Base-by-base conservation (phyloP, 2,888 invertebrate species). In the Pyrrhopygopsis socrates region DNA sequence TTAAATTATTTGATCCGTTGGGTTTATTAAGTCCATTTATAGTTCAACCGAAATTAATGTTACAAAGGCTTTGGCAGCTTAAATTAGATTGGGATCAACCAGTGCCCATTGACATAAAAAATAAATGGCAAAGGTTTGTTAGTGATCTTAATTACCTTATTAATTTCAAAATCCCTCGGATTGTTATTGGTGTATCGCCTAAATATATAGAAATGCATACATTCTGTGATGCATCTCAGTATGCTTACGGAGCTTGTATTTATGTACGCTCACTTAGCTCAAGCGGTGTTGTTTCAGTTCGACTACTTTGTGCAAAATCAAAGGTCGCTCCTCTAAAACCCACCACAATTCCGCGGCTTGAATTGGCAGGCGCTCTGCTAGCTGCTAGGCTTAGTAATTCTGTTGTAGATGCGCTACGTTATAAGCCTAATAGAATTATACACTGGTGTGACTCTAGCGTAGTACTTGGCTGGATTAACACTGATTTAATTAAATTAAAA, bases 1-100 rank as follows among this genome's bases (percentile, higher is more conserved):
- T 88, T 27, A 88, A 85, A 82, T 79, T 89, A 60, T 91, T 90
- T 75, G 91, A 90, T 50, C 87, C 89, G 0, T 45, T 90, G n/a
- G 54, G 54, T 54, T n/a, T 54, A n/a, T n/a, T 54, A 54, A 54
- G 54, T 9, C 54, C 54, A n/a, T 20, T 54, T 13, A n/a, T 54
- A n/a, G n/a, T 54, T n/a, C 20, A 54, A 9, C 54, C 54, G 20
- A 54, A 54, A 54, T n/a, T 54, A n/a, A 5, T 54, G n/a, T 13
- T 54, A 13, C 54, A 54, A 54, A 54, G 15, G n/a, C n/a, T 54
- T 13, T 54, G 54, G 54, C 54, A 54, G 13, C 8, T 9, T 24
- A 24, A 58, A 11, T 11, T 58, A 9, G 24, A 3, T 24, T 58
- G 58, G 58, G 58, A 58, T 18, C 20, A 58, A 13, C 24, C 24